These are phyloP conservation scores for Melolontha melolontha DNA, from an alignment of 2,888 invertebrate genomes.

Conservation along the genomic window DNA sequence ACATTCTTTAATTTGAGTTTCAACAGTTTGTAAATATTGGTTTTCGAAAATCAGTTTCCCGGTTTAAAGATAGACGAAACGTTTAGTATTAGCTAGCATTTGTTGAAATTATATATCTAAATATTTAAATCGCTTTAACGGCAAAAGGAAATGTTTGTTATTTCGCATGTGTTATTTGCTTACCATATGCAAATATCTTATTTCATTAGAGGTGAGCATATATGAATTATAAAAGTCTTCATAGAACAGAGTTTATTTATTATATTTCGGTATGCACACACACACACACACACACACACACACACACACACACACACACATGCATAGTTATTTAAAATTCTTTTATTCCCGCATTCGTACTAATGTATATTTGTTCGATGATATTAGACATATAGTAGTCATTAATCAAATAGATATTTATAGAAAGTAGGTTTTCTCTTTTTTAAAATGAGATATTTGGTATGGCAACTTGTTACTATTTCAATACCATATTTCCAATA, in stretches of 20 bases:
- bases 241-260: conserved; percentile 17
- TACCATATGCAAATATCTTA: conserved; percentile 21
- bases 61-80: conserved; percentile 2
- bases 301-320: too few relatives aligned
- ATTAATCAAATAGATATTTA: conserved; percentile 19
- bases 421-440: conserved; percentile 1
- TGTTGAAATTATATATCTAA: conserved; percentile 37
- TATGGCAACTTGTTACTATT: too few relatives aligned
- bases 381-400: too few relatives aligned
- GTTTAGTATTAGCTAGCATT: conserved; percentile 3
- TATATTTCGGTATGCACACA: conserved; percentile 9
- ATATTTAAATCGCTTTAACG: conserved; percentile 28
- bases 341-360: conserved; percentile 17
- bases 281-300: too few relatives aligned
- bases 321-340: conserved; percentile 15
- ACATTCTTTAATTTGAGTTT: background rate
- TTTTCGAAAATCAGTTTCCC: conserved; percentile 6
- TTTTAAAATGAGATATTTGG: too few relatives aligned
- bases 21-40: conserved; percentile 2
- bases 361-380: conserved; percentile 11
- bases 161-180: conserved; percentile 37
- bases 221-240: conserved; percentile 18
- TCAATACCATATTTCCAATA: too few relatives aligned
- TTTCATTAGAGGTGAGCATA: conserved; percentile 22
- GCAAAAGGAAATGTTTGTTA: conserved; percentile 36